phyloP scores from a whole-genome alignment of 1,140 invertebrate genomes.

The Leptopilina boulardi region DNA sequence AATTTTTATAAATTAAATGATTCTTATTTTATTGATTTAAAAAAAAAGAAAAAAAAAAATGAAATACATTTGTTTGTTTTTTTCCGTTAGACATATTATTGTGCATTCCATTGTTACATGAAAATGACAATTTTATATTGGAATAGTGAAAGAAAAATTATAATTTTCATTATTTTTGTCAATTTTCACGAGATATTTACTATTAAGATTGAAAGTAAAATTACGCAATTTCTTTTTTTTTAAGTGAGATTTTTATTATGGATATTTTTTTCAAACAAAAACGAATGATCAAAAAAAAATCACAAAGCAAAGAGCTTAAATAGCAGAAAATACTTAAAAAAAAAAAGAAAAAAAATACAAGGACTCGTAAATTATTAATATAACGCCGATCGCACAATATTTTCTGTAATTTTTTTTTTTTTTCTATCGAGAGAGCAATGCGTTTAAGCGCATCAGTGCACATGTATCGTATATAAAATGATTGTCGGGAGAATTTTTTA shows the following conservation, averaged over 20 bases:
- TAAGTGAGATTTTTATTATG: background rate
- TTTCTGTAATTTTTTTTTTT: background rate
- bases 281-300: background rate
- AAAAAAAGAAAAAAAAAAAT: too few species aligned
- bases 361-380: background rate
- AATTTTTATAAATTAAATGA: too few species aligned
- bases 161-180: too few species aligned
- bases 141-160: too few species aligned
- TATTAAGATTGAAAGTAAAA: too few species aligned
- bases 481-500: conserved; percentile 15
- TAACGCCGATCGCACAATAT: conserved; percentile 16
- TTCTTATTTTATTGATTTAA: too few species aligned
- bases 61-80: too few species aligned
- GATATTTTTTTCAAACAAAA: background rate
- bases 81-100: too few species aligned
- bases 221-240: background rate
- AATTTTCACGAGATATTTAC: too few species aligned
- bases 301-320: background rate
- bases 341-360: too few species aligned
- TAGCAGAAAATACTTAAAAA: background rate
- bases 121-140: too few species aligned
- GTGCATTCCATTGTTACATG: too few species aligned
- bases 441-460: conserved; percentile 1
- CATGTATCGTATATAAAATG: conserved; percentile 5
- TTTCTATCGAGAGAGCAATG: background rate